phyloP scores from a whole-genome alignment of 1,140 invertebrate genomes.

The Asobara japonica region DNA sequence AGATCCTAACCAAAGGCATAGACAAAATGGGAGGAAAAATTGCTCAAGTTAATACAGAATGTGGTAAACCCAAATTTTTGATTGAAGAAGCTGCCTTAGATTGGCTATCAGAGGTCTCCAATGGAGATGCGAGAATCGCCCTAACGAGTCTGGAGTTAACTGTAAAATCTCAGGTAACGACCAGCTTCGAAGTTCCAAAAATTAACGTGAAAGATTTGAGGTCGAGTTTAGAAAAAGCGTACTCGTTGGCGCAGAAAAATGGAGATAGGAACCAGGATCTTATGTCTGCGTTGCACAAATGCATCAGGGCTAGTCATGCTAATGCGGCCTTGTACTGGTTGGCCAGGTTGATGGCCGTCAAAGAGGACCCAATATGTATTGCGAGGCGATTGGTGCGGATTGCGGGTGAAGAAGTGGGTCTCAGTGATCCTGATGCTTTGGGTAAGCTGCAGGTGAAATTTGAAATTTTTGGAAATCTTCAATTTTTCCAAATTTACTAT shows the following conservation, averaged over 20 bases:
- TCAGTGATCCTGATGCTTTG: slow-evolving; percentile 70
- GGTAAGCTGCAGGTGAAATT: no score
- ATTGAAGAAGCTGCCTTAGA: slow-evolving; percentile 74
- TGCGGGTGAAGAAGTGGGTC: slow-evolving; percentile 79
- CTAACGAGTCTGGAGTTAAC: slow-evolving; percentile 80
- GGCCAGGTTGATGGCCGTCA: slow-evolving; percentile 80
- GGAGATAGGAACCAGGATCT: slow-evolving; percentile 88
- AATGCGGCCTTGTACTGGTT: slow-evolving; percentile 89
- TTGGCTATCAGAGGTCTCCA: slow-evolving; percentile 80
- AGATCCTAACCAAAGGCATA: no score
- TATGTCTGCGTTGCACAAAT: slow-evolving; percentile 85
- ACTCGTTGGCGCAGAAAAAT: slow-evolving; percentile 80
- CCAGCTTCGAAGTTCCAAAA: slow-evolving; percentile 29
- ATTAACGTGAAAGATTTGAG: slow-evolving; percentile 74
- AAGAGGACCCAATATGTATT: slow-evolving; percentile 85
- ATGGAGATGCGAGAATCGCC: slow-evolving; percentile 84
- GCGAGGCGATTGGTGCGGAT: slow-evolving; percentile 79
- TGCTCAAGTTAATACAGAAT: no score
- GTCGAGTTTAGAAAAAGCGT: slow-evolving; percentile 72
- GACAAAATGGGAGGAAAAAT: no score
- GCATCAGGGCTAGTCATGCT: slow-evolving; percentile 82
- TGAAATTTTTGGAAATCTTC: neutral
- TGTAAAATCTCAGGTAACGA: slow-evolving; percentile 66
- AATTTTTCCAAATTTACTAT: no score
- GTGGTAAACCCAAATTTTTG: slow-evolving; percentile 48